Percentiles rank a stretch among this genome's conserved stretches.
phyloP scores from a whole-genome alignment of 1,140 invertebrate genomes.

The Nymphalis io region DNA sequence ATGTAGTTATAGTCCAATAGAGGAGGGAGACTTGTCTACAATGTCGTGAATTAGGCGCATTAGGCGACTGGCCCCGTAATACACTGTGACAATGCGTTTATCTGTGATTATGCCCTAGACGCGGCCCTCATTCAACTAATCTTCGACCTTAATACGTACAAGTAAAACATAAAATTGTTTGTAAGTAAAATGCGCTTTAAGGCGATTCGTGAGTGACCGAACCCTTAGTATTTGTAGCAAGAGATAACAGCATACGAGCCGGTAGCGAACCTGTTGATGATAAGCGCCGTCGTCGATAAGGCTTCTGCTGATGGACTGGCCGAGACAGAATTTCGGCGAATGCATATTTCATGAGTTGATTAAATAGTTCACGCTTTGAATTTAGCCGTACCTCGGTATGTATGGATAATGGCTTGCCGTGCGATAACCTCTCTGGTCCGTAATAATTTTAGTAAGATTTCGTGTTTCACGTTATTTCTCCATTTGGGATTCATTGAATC shows the following conservation, averaged over 20 bases:
- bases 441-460: constrained; percentile 45
- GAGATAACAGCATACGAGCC: constrained; percentile 77
- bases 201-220: constrained; percentile 37
- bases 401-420: constrained; percentile 39
- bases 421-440: constrained; percentile 45
- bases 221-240: constrained; percentile 73
- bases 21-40: constrained; percentile 57
- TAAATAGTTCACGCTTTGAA: constrained; percentile 78
- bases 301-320: constrained; percentile 68
- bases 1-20: constrained; percentile 26
- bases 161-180: constrained; percentile 29
- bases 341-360: constrained; percentile 79
- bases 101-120: constrained; percentile 60
- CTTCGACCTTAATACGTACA: constrained; percentile 30
- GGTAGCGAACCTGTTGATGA: constrained; percentile 77
- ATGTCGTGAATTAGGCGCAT: constrained; percentile 74
- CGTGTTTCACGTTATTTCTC: constrained; percentile 36
- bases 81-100: constrained; percentile 73
- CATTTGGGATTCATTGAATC: constrained; percentile 20
- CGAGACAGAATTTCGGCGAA: constrained; percentile 73
- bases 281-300: constrained; percentile 77
- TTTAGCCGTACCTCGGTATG: constrained; percentile 53
- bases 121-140: constrained; percentile 24
- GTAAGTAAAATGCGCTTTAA: constrained; percentile 22
- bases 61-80: constrained; percentile 65